A percentile compares a stretch with the other conserved stretches of the same genome.
These are phyloP conservation scores for Archivesica marissinica DNA, from an alignment of 1,140 invertebrate genomes.

Conservation along the genomic window DNA sequence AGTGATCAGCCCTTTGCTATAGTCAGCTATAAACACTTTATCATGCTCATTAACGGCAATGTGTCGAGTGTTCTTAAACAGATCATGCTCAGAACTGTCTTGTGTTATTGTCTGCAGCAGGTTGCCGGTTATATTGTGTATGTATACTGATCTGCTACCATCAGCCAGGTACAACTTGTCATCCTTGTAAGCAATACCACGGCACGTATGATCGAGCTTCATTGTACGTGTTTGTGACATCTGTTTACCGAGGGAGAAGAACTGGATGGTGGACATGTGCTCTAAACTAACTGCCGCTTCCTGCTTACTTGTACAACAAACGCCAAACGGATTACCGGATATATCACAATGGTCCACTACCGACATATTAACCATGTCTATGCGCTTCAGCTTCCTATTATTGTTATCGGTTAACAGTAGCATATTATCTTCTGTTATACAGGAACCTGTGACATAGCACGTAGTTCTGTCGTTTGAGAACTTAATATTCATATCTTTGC, in stretches of 20 bases:
- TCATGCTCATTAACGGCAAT: neutral
- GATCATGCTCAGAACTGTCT: neutral
- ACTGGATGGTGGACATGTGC: neutral
- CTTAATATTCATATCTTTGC: conserved; percentile 28
- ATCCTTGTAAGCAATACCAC: neutral
- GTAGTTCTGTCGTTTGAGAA: neutral
- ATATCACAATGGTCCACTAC: neutral
- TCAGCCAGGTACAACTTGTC: conserved; percentile 17
- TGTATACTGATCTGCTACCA: neutral
- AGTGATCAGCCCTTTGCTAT: neutral
- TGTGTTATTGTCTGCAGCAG: neutral
- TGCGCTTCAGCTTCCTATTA: conserved; percentile 15
- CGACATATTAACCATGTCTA: neutral
- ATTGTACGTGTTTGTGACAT: neutral
- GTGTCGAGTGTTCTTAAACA: neutral
- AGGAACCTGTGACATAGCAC: neutral
- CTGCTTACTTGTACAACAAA: neutral
- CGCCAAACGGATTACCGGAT: neutral
- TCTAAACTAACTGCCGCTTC: conserved; percentile 10
- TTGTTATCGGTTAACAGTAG: neutral
- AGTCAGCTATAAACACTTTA: neutral
- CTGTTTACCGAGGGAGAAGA: conserved; percentile 19
- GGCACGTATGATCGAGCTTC: conserved; percentile 7
- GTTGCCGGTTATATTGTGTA: conserved; percentile 23
- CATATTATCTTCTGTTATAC: neutral